Base-by-base conservation (phyloP, 2,888 invertebrate species). In the Sphecodes monilicornis region DNA sequence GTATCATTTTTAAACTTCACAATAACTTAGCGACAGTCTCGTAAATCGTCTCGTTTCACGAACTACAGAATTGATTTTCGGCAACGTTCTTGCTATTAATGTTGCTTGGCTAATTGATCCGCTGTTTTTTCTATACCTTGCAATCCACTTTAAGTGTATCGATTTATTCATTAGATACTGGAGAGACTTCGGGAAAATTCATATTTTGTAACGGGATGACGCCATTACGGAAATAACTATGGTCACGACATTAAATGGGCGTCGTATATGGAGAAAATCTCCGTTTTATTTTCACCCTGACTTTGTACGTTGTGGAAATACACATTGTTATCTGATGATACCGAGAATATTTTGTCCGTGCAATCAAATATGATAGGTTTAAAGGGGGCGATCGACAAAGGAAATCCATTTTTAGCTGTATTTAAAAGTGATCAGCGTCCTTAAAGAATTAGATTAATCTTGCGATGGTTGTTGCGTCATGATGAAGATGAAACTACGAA, bases 181-280 rank as follows among this genome's bases (percentile, higher is more conserved):
- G 13, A 39, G 60, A 50, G 46, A 57, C 29, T 66, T 82, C 46
- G 60, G 66, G 64, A 70, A 80, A 86, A 78, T 82, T 82, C 46
- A 88, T 86, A 82, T 88, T 88, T 88, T 85, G 76, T 79, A 77
- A 83, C 84, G 86, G 77, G 81, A 81, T 81, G 88, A 79, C 88
- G 88, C 88, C 88, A 88, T 88, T 88, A 86, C 86, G 86, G 88
- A 88, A 88, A 88, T 88, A 82, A 79, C 82, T 85, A 78, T 85
- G 78, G 78, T 82, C 80, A 79, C 86, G 74, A 68, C 82, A 81
- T 80, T 84, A 80, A 86, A 82, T 86, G 86, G 80, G 82, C 88
- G 88, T 88, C 77, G 76, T 86, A 54, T 78, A 80, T 82, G 85
- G 82, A 82, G 82, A 79, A 82, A 79, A 85, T 77, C 82, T 77